phyloP scores from a whole-genome alignment of 2,113 vertebrate genomes.

The Ictalurus punctatus region DNA sequence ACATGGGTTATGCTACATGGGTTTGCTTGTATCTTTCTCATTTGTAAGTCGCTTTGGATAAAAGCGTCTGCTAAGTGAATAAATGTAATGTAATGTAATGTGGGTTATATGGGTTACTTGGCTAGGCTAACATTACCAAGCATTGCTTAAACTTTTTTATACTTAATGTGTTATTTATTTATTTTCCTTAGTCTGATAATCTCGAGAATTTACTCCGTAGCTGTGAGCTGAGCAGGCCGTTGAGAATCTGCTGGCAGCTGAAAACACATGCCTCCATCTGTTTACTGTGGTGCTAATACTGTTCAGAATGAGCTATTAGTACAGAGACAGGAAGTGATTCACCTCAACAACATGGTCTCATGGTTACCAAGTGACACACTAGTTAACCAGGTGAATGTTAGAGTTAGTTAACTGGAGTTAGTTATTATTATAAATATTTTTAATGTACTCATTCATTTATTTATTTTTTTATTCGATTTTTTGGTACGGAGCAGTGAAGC shows the following conservation, averaged over 20 bases:
- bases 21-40: too few species aligned
- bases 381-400: background rate
- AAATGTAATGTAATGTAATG: too few species aligned
- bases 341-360: background rate
- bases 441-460: background rate
- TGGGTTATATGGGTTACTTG: too few species aligned
- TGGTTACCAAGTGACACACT: background rate
- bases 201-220: background rate
- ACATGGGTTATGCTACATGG: too few species aligned
- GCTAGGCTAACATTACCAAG: too few species aligned
- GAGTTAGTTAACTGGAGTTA: background rate
- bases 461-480: background rate
- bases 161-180: background rate
- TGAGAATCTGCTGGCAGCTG: background rate
- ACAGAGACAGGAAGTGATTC: background rate
- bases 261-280: slow-evolving; percentile 24
- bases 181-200: background rate
- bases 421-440: background rate
- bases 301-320: background rate
- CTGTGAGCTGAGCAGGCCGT: background rate
- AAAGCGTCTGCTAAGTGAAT: too few species aligned
- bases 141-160: background rate
- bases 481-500: background rate
- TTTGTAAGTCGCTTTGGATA: too few species aligned
- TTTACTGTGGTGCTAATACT: background rate